A percentile compares a stretch with the other conserved stretches of the same genome.
Evolutionary conservation across 2,888 invertebrate genomes (phyloP).

Genomic region (Rotaria magnacalcarata): DNA sequence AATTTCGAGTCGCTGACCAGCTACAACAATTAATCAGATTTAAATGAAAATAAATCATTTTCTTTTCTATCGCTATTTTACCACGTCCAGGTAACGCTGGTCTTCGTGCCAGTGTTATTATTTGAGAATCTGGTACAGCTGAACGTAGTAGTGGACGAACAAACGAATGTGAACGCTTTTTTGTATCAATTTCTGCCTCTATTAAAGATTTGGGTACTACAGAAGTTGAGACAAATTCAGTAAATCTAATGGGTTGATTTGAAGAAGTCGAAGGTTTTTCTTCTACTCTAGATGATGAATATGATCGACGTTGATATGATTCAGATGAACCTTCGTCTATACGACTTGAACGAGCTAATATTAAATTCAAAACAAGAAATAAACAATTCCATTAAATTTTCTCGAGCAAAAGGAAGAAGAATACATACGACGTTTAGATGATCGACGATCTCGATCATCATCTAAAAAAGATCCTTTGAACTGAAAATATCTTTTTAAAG

Average conservation of each 20-base stretch:
- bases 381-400: no score
- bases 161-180: background rate
- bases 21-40: background rate
- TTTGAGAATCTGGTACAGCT: constrained; percentile 9
- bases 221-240: background rate
- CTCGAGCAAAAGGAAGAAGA: background rate
- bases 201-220: background rate
- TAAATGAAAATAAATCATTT: background rate
- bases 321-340: background rate
- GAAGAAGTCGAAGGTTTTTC: background rate
- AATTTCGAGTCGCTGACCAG: background rate
- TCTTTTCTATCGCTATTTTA: background rate
- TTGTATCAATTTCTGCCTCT: background rate
- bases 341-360: constrained; percentile 23
- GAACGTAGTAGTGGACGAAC: background rate
- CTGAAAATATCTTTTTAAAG: no score
- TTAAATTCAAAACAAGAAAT: no score
- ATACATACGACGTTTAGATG: background rate
- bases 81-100: background rate
- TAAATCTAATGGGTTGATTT: background rate
- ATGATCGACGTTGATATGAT: background rate
- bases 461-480: background rate
- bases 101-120: background rate
- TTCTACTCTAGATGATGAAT: background rate
- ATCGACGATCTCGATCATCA: background rate